A percentile compares a stretch with the other conserved stretches of the same genome.
These are phyloP conservation scores for Bombus cullumanus DNA, from an alignment of 1,140 invertebrate genomes.

Conservation along the genomic window DNA sequence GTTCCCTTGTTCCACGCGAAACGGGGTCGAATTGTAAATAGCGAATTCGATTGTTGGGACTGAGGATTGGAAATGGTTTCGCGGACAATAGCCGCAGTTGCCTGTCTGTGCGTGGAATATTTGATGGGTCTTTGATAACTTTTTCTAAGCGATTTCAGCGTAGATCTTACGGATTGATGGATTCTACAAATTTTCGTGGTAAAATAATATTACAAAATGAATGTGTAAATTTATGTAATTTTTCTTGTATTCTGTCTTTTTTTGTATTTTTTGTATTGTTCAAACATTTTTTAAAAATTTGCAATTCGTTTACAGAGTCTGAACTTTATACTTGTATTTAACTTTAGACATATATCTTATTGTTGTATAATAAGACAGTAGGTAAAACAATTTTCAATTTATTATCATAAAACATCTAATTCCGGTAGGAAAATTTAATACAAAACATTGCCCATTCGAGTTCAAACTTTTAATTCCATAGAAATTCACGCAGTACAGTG, in stretches of 20 bases:
- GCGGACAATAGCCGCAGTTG: not conserved
- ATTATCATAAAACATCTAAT: not conserved
- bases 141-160: not conserved
- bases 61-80: not conserved
- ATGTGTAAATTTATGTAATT: too few species aligned
- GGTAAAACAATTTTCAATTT: not conserved
- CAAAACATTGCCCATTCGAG: too few species aligned
- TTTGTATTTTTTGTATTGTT: too few species aligned
- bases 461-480: not conserved
- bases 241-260: too few species aligned
- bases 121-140: not conserved
- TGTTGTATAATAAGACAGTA: too few species aligned
- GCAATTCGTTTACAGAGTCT: too few species aligned
- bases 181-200: not conserved
- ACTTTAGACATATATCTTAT: too few species aligned
- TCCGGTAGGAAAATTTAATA: not conserved
- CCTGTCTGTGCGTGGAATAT: not conserved
- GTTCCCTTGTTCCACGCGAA: not conserved
- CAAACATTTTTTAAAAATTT: too few species aligned
- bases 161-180: not conserved
- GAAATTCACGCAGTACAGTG: not conserved
- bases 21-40: constrained; percentile 29
- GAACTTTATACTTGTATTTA: too few species aligned
- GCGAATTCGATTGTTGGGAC: not conserved
- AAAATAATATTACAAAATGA: too few species aligned